Evolutionary conservation across 2,888 invertebrate genomes (phyloP).

Genomic region (Melipona bicolor): DNA sequence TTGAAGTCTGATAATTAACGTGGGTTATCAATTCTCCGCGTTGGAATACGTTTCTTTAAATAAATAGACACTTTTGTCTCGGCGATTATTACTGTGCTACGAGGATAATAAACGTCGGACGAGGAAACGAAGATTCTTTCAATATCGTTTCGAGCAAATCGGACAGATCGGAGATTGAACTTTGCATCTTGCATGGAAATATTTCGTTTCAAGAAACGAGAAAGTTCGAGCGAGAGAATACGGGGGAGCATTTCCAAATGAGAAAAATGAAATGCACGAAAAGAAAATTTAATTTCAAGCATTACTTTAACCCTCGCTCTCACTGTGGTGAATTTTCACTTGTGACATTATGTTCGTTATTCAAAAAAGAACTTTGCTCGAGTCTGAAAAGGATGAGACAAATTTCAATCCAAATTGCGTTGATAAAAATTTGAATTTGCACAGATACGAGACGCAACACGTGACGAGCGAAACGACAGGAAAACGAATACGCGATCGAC

Average conservation of each 20-base stretch:
- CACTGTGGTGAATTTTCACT: no score
- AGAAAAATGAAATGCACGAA: not conserved
- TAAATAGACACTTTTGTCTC: not conserved
- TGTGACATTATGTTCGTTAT: no score
- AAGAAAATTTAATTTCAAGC: not conserved
- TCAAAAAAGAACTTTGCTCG: no score
- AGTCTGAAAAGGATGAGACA: no score
- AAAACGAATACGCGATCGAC: not conserved
- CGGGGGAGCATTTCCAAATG: not conserved
- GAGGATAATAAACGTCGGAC: not conserved
- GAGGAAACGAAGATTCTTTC: not conserved
- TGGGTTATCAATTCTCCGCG: not conserved
- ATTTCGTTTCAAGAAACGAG: not conserved
- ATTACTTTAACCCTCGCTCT: no score
- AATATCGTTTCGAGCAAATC: not conserved
- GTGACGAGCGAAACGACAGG: not conserved
- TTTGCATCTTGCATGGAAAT: not conserved
- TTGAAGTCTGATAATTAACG: not conserved
- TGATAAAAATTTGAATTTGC: no score
- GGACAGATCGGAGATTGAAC: no score
- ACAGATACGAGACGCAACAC: not conserved
- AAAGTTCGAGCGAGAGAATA: not conserved
- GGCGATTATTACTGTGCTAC: not conserved
- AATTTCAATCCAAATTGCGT: no score
- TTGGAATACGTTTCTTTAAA: not conserved